phyloP scores from a whole-genome alignment of 2,797 vertebrate genomes.

The Gadopsis bispinosus region DNA sequence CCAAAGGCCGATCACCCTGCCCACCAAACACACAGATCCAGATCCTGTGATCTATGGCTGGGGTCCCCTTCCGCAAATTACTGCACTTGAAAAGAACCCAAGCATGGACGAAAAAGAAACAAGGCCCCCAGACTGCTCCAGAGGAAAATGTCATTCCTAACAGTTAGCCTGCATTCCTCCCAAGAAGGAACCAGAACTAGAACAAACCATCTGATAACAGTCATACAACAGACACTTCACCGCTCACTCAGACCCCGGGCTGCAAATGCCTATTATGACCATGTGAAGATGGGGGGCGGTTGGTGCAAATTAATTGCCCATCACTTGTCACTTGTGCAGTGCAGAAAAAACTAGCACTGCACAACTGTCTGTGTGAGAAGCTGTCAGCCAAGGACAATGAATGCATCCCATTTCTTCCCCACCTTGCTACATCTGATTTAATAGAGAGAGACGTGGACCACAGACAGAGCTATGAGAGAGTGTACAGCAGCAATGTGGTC shows the following conservation, averaged over 20 bases:
- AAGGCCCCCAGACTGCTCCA: constrained; percentile 42
- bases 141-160: constrained; percentile 61
- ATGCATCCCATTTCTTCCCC: constrained; percentile 54
- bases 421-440: constrained; percentile 69
- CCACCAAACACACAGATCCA: constrained; percentile 58
- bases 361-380: constrained; percentile 49
- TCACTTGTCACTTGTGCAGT: constrained; percentile 76
- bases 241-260: constrained; percentile 44
- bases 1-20: constrained; percentile 60
- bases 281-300: constrained; percentile 40
- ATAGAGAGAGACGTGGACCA: constrained; percentile 73
- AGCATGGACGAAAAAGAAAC: constrained; percentile 59
- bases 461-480: constrained; percentile 69
- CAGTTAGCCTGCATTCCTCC: constrained; percentile 57
- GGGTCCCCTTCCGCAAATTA: constrained; percentile 75
- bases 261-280: constrained; percentile 53
- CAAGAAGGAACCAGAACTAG: constrained; percentile 37
- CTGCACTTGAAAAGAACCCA: constrained; percentile 68
- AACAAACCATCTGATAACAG: constrained; percentile 57
- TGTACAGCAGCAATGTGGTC: constrained; percentile 70
- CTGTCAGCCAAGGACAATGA: constrained; percentile 80
- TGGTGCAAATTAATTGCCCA: constrained; percentile 75
- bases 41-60: constrained; percentile 74
- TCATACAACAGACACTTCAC: constrained; percentile 41
- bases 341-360: constrained; percentile 39